Evolutionary conservation across 2,113 vertebrate species (phyloP).

Genomic region (Progne subis): DNA sequence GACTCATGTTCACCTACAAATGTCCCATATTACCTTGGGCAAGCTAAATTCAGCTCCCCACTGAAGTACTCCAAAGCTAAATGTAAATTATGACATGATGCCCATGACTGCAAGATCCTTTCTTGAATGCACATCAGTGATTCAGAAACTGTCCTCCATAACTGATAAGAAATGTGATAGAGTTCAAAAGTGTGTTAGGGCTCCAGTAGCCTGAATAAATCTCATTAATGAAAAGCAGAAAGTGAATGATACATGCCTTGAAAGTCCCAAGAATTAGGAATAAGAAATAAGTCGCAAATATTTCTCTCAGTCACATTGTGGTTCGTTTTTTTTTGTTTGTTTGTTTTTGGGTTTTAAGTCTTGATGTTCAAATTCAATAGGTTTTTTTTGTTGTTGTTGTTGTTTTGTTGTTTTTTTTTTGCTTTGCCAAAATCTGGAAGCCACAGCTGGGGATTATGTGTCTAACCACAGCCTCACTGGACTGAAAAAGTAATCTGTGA

Average conservation of each 20-base stretch:
- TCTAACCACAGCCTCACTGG: neutral
- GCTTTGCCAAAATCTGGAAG: neutral
- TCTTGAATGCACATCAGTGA: accelerated
- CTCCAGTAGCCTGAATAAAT: neutral
- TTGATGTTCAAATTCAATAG: neutral
- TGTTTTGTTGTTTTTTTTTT: too few relatives aligned
- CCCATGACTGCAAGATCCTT: neutral
- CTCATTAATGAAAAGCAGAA: neutral
- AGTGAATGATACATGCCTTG: neutral
- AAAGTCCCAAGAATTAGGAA: neutral
- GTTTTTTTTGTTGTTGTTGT: neutral
- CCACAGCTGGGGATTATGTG: neutral
- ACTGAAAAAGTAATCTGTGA: neutral
- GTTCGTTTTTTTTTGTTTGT: too few relatives aligned
- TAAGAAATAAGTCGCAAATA: neutral
- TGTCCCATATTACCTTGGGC: neutral
- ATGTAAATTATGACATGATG: neutral
- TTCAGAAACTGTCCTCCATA: neutral
- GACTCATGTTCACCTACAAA: neutral
- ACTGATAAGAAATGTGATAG: neutral
- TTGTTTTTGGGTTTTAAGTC: neutral
- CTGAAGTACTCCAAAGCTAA: neutral
- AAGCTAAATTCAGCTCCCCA: neutral
- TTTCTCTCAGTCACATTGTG: neutral
- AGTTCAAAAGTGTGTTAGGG: neutral